Percentiles rank a stretch among this genome's conserved stretches.
phyloP scores from a whole-genome alignment of 2,113 vertebrate species.

The Pelobates fuscus region DNA sequence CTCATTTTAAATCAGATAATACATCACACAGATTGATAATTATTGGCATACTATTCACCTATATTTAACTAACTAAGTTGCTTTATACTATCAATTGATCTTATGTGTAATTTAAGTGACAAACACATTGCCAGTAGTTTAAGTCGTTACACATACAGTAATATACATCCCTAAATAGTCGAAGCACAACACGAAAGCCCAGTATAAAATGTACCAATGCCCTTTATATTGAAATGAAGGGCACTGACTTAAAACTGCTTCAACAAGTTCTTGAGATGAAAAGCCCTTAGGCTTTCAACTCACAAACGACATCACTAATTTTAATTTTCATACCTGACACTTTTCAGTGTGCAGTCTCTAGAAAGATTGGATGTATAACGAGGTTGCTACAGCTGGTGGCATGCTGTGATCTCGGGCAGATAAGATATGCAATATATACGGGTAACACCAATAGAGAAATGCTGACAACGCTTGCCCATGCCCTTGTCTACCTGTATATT shows the following conservation, averaged over 20 bases:
- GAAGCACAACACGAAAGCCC: neutral
- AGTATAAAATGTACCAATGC: constrained; percentile 17
- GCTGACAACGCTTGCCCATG: neutral
- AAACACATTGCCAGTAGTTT: no score
- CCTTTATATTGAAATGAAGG: constrained; percentile 38
- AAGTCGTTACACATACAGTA: no score
- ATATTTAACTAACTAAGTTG: no score
- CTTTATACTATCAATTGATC: no score
- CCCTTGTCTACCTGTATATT: no score
- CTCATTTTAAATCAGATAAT: no score
- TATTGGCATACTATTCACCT: no score
- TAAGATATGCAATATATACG: constrained; percentile 7
- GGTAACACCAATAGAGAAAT: neutral
- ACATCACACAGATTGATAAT: no score
- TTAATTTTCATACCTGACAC: constrained; percentile 31
- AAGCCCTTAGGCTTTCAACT: constrained; percentile 40
- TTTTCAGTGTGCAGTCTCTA: constrained; percentile 23
- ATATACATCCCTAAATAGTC: no score
- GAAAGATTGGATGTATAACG: constrained; percentile 30
- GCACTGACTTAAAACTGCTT: constrained; percentile 15
- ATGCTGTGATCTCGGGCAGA: constrained; percentile 19
- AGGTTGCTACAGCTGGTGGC: constrained; percentile 19
- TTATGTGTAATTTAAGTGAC: no score
- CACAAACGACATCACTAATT: constrained; percentile 40
- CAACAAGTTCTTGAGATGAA: constrained; percentile 26